phyloP scores from a whole-genome alignment of 2,113 vertebrate species.

The Trichechus manatus region DNA sequence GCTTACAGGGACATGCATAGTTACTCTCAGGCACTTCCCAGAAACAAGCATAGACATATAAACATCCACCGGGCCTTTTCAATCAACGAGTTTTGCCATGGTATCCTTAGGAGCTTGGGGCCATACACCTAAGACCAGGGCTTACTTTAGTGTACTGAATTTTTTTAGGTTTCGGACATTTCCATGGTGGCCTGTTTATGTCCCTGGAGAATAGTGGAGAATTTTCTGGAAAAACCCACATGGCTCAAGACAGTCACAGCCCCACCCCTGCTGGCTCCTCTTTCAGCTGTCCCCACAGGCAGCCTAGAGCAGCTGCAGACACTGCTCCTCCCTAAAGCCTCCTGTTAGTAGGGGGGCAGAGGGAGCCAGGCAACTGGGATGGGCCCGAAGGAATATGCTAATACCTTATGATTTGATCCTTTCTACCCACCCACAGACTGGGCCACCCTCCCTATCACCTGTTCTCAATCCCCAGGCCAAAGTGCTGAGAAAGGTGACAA shows the following conservation, averaged over 20 bases:
- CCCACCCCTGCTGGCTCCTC: conserved; percentile 76
- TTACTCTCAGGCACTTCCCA: conserved; percentile 22
- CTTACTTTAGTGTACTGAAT: conserved; percentile 20
- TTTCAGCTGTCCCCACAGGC: conserved; percentile 81
- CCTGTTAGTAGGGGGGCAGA: background rate
- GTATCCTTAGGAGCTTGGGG: background rate
- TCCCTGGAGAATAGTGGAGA: conserved; percentile 69
- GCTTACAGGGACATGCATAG: background rate
- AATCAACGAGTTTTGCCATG: conserved; percentile 15
- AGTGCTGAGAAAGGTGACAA: conserved; percentile 35
- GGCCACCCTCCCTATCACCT: background rate
- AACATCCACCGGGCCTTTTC: conserved; percentile 15
- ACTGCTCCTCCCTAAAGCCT: conserved; percentile 59
- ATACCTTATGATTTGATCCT: conserved; percentile 12
- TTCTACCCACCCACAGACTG: background rate
- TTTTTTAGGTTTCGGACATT: conserved; percentile 59
- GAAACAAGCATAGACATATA: background rate
- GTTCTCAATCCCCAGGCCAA: background rate
- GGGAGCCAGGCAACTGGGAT: background rate
- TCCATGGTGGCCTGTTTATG: conserved; percentile 53
- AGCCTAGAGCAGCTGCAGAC: conserved; percentile 73
- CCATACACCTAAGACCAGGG: conserved; percentile 1
- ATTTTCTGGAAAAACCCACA: conserved; percentile 74
- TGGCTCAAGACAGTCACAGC: conserved; percentile 66
- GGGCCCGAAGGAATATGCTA: background rate